These are phyloP conservation scores for Betta splendens DNA, from an alignment of 2,797 vertebrate species.

Conservation along the genomic window DNA sequence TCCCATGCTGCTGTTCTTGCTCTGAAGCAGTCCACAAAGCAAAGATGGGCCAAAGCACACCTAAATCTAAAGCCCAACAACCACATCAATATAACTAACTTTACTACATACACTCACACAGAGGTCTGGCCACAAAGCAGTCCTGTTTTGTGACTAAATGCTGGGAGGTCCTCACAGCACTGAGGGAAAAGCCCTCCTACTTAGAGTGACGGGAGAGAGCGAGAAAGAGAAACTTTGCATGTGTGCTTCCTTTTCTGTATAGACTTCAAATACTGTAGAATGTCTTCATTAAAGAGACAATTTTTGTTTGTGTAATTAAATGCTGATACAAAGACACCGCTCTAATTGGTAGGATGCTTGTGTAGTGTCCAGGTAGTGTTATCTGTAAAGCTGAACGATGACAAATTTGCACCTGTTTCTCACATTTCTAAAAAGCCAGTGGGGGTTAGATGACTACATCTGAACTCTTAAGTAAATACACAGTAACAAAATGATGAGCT, in stretches of 20 bases:
- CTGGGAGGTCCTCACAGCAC: conserved; percentile 3
- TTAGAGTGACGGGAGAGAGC: conserved; percentile 15
- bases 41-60: neutral
- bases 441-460: too few species aligned
- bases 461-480: too few species aligned
- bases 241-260: conserved; percentile 19
- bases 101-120: conserved; percentile 3
- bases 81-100: conserved; percentile 30
- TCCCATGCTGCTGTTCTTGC: conserved; percentile 67
- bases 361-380: too few species aligned
- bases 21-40: conserved; percentile 37
- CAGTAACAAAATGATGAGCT: too few species aligned
- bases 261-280: too few species aligned
- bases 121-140: conserved; percentile 10
- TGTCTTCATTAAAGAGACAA: too few species aligned
- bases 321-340: too few species aligned
- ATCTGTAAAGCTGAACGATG: too few species aligned
- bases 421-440: too few species aligned
- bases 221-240: conserved; percentile 4
- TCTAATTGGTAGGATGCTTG: too few species aligned
- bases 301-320: too few species aligned
- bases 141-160: conserved; percentile 13
- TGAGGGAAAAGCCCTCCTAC: conserved; percentile 38
- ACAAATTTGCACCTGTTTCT: too few species aligned
- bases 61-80: conserved; percentile 16